phyloP scores from a whole-genome alignment of 2,888 invertebrate species.

The Aplocera efformata region DNA sequence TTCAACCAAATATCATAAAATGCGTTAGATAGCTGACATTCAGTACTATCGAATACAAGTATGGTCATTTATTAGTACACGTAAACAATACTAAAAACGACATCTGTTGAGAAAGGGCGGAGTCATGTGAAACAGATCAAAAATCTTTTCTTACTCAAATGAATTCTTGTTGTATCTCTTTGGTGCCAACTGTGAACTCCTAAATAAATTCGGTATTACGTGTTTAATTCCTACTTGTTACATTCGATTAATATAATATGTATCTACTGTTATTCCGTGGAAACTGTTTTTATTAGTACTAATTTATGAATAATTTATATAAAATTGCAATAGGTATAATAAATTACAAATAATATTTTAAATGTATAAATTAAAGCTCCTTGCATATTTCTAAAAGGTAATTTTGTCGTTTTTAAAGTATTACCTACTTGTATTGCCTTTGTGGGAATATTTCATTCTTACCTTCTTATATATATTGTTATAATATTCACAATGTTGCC shows the following conservation, averaged over 20 bases:
- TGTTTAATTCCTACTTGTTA: too few species aligned
- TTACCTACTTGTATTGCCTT: conserved; percentile 43
- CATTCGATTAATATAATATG: too few species aligned
- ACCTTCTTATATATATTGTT: conserved; percentile 29
- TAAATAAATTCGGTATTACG: background rate
- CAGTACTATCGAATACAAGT: too few species aligned
- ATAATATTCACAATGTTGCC: conserved; percentile 64
- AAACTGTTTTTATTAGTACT: background rate
- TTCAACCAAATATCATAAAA: too few species aligned
- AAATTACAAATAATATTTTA: conserved; percentile 17
- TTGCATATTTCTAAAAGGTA: conserved; percentile 44
- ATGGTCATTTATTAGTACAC: too few species aligned
- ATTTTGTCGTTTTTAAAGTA: conserved; percentile 49
- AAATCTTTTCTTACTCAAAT: too few species aligned
- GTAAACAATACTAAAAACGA: too few species aligned
- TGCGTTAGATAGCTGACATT: too few species aligned
- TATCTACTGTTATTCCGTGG: conserved; percentile 2
- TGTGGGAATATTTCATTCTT: conserved; percentile 48
- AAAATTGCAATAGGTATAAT: background rate
- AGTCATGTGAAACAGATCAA: too few species aligned
- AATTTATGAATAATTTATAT: background rate
- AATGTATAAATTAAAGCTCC: conserved; percentile 35
- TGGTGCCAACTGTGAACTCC: conserved; percentile 10
- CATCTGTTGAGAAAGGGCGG: too few species aligned
- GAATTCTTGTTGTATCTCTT: conserved; percentile 8